phyloP scores from a whole-genome alignment of 92 coral and sea anemone species.

The Epizoanthus ramosus region DNA sequence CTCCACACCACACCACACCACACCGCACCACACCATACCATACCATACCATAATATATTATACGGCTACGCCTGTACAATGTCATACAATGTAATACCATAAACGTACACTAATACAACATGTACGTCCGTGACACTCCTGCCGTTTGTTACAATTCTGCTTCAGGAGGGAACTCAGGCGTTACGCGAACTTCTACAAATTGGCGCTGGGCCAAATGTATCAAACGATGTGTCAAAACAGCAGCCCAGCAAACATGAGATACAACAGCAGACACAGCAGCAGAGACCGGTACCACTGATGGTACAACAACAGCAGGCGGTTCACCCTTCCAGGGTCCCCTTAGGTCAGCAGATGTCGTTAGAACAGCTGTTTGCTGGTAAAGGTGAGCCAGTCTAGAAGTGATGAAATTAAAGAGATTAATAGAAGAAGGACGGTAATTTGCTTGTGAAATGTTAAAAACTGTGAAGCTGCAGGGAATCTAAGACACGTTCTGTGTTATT shows the following conservation, averaged over 20 bases:
- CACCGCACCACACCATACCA: too few relatives aligned
- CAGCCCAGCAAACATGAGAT: not conserved
- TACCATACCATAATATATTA: too few relatives aligned
- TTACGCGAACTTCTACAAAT: slow-evolving; percentile 76
- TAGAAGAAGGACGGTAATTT: too few relatives aligned
- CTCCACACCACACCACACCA: too few relatives aligned
- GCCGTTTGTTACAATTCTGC: not conserved
- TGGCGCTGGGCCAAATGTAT: slow-evolving; percentile 42
- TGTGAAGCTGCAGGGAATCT: too few relatives aligned
- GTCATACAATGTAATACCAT: too few relatives aligned
- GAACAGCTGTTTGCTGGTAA: slow-evolving; percentile 59
- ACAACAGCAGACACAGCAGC: slow-evolving; percentile 13
- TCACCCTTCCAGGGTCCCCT: slow-evolving; percentile 5
- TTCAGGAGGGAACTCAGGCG: slow-evolving; percentile 75
- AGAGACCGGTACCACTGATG: not conserved
- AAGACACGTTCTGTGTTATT: not conserved
- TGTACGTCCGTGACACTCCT: not conserved
- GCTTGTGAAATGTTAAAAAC: too few relatives aligned
- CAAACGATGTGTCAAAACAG: not conserved
- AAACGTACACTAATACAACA: too few relatives aligned
- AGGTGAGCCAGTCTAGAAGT: slow-evolving; percentile 13
- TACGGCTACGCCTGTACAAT: too few relatives aligned
- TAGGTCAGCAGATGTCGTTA: slow-evolving; percentile 48
- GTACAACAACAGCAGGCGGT: not conserved
- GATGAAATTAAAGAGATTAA: too few relatives aligned